phyloP scores from a whole-genome alignment of 2,797 vertebrate species.

The Poecilia velifera region DNA sequence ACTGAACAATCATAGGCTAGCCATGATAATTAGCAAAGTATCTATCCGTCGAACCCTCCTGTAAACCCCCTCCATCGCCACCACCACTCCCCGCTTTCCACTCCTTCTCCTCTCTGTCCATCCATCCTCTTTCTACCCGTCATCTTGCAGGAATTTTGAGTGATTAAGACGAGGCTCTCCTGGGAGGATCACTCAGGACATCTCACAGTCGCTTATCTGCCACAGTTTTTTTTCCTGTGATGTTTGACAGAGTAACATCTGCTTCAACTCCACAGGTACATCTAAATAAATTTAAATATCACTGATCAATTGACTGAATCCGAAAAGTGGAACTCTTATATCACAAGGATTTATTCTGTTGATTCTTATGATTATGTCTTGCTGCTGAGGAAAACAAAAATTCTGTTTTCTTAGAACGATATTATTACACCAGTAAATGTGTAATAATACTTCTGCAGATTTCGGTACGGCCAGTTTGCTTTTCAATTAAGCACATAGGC shows the following conservation, averaged over 20 bases:
- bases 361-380: background rate
- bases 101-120: constrained; percentile 52
- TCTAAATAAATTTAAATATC: constrained; percentile 1
- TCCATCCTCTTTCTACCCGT: constrained; percentile 39
- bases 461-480: background rate
- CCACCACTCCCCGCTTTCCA: constrained; percentile 54
- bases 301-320: background rate
- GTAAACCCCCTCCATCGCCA: constrained; percentile 48
- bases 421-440: background rate
- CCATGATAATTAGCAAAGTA: constrained; percentile 89
- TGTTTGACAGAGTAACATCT: constrained; percentile 7
- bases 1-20: constrained; percentile 88
- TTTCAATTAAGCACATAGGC: background rate
- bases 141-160: constrained; percentile 67
- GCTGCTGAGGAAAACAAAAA: background rate
- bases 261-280: background rate
- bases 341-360: background rate
- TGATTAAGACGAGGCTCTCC: constrained; percentile 52
- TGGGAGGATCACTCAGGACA: constrained; percentile 33
- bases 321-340: background rate
- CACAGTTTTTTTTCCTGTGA: constrained; percentile 21
- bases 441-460: background rate
- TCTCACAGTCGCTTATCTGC: constrained; percentile 43
- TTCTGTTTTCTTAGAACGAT: background rate
- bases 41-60: constrained; percentile 78